Conservation (phyloP, 2,797 vertebrate genomes). For the Erethizon dorsatum region DNA sequence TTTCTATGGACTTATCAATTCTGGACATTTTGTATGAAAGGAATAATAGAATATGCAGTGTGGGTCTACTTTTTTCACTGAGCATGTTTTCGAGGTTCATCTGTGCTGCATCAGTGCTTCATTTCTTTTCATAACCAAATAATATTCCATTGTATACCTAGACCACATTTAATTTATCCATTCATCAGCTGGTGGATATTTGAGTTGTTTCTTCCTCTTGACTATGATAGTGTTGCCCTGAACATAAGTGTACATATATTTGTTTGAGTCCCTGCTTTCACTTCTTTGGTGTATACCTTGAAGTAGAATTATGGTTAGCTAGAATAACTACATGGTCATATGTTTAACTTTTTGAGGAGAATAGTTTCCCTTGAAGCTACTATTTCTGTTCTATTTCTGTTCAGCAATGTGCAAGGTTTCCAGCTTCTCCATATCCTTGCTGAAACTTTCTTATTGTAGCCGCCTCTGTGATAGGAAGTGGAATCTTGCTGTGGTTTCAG, state of each 20-base stretch:
- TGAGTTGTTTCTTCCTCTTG: neutral
- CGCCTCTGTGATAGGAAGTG: neutral
- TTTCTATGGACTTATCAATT: neutral
- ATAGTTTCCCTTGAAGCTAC: neutral
- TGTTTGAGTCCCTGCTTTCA: neutral
- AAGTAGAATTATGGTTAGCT: neutral
- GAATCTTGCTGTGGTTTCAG: neutral
- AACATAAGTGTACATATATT: neutral
- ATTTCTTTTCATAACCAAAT: neutral
- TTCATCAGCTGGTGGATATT: neutral
- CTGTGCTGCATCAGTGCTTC: neutral
- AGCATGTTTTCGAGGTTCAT: neutral
- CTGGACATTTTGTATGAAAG: neutral
- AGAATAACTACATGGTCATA: neutral
- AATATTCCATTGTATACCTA: neutral
- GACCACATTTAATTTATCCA: neutral
- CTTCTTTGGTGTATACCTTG: neutral
- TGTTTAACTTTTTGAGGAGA: neutral
- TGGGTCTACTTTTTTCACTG: neutral
- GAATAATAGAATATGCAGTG: neutral
- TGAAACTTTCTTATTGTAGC: neutral
- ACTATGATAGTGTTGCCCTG: neutral
- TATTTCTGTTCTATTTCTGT: neutral
- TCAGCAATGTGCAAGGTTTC: neutral
- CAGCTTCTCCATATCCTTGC: neutral